phyloP scores from a whole-genome alignment of 2,113 vertebrate genomes.

The Rhea americana region DNA sequence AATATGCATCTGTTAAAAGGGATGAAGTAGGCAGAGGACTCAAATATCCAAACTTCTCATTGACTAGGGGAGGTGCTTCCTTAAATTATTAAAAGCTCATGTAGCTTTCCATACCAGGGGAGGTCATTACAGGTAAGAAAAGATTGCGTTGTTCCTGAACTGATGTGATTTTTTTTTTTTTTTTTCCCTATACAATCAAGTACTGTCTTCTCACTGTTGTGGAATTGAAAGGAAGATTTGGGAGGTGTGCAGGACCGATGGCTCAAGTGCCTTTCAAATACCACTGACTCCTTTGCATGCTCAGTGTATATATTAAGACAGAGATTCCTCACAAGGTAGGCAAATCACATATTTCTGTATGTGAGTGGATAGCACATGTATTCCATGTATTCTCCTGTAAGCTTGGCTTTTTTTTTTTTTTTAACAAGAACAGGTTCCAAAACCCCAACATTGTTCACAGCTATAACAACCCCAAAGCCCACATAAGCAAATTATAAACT shows the following conservation, averaged over 20 bases:
- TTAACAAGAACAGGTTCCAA: not conserved
- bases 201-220: not conserved
- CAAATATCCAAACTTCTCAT: rapidly evolving
- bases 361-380: rapidly evolving
- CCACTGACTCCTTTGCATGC: not conserved
- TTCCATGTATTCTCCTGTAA: not conserved
- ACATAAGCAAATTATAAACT: not conserved
- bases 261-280: not conserved
- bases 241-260: not conserved
- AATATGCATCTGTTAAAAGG: not conserved
- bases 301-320: not conserved
- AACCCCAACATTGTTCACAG: not conserved
- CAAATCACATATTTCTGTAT: not conserved
- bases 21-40: not conserved
- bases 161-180: not conserved
- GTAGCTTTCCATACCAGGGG: not conserved
- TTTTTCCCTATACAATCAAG: not conserved
- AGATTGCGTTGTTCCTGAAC: not conserved
- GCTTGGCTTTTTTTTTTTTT: not conserved
- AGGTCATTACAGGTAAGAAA: not conserved
- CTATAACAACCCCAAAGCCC: not conserved
- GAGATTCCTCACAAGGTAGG: not conserved
- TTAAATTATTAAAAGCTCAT: not conserved
- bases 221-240: not conserved
- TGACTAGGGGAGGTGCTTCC: not conserved